Evolutionary conservation across 2,113 vertebrate genomes (phyloP).

Genomic region (Harpagus bidentatus): DNA sequence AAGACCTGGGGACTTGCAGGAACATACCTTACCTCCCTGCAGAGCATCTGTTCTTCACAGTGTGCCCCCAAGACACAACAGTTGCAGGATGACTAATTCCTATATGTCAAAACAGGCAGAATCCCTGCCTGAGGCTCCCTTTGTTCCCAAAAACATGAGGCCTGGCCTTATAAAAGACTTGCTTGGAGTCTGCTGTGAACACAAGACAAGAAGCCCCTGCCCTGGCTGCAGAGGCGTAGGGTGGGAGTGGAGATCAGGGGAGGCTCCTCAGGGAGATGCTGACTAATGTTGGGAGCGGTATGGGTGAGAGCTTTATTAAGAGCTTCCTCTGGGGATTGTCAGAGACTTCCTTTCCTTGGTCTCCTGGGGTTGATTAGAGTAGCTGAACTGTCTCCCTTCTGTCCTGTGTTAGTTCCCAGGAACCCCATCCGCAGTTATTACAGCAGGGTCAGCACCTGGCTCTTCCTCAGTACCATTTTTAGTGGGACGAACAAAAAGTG

Average conservation of each 20-base stretch:
- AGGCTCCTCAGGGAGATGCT: background rate
- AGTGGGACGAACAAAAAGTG: background rate
- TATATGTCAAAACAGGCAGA: background rate
- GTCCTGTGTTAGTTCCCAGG: background rate
- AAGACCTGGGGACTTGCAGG: background rate
- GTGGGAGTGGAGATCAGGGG: background rate
- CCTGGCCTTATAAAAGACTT: background rate
- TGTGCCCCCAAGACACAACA: background rate
- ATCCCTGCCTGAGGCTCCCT: background rate
- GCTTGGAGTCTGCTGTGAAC: background rate
- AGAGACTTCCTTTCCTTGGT: background rate
- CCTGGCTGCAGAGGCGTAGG: accelerated
- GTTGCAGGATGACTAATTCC: background rate
- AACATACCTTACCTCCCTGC: background rate
- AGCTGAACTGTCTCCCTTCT: background rate
- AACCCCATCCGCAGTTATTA: background rate
- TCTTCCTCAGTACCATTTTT: background rate
- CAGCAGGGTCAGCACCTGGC: background rate
- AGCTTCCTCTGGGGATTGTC: background rate
- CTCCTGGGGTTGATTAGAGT: background rate
- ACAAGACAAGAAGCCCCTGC: background rate
- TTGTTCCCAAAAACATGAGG: background rate
- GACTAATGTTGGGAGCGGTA: background rate
- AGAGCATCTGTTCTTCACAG: background rate
- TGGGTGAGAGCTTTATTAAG: background rate